phyloP scores from a whole-genome alignment of 2,113 vertebrate genomes.

The Terrapene triunguis region DNA sequence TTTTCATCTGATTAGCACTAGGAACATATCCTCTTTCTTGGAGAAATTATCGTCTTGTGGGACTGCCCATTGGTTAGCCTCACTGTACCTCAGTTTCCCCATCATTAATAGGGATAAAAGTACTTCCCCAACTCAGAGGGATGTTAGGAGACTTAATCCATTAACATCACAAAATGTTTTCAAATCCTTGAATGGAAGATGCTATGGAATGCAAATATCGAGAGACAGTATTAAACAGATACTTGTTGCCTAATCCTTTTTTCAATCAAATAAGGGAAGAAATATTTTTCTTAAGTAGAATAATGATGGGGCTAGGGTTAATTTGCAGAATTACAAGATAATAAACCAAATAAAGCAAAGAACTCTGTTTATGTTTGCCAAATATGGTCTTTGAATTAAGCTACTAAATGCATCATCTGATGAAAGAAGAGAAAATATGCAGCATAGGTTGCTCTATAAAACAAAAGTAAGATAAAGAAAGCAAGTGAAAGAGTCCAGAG shows the following conservation, averaged over 20 bases:
- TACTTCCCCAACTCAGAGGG: slow-evolving; percentile 15
- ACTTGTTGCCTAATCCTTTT: slow-evolving; percentile 40
- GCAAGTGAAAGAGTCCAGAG: slow-evolving; percentile 51
- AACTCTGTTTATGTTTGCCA: slow-evolving; percentile 54
- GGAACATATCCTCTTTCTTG: background rate
- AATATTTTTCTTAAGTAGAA: slow-evolving; percentile 24
- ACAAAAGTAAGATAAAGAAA: background rate
- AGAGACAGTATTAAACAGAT: background rate
- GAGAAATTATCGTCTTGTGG: background rate
- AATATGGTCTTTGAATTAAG: slow-evolving; percentile 58
- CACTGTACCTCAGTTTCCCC: slow-evolving; percentile 36
- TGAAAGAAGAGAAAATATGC: slow-evolving; percentile 47
- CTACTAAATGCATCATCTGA: slow-evolving; percentile 40
- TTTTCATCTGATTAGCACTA: background rate
- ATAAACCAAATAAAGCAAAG: slow-evolving; percentile 61
- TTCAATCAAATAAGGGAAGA: slow-evolving; percentile 45
- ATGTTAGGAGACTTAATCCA: slow-evolving; percentile 15
- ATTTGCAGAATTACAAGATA: slow-evolving; percentile 62
- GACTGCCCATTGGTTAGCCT: slow-evolving; percentile 37
- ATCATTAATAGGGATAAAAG: background rate
- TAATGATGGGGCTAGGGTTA: slow-evolving; percentile 56
- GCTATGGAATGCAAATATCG: background rate
- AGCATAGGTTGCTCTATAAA: slow-evolving; percentile 66
- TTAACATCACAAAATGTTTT: slow-evolving; percentile 43
- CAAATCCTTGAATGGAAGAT: slow-evolving; percentile 31